Evolutionary conservation across 2,888 invertebrate genomes (phyloP).

Genomic region (Heliconius cydno): DNA sequence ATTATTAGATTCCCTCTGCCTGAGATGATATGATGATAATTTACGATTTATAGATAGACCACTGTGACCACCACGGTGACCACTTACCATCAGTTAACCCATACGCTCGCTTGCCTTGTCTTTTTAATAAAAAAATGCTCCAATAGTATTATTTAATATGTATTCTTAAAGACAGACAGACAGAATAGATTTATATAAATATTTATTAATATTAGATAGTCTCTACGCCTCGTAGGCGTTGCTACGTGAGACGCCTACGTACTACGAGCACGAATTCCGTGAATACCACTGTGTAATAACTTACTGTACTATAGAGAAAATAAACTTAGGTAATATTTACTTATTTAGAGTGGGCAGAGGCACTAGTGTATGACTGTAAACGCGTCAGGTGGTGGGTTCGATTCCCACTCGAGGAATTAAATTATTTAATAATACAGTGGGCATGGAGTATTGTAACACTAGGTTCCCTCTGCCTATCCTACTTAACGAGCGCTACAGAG

Average conservation of each 20-base stretch:
- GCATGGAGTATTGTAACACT: too few species aligned
- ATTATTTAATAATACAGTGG: neutral
- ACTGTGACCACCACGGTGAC: too few species aligned
- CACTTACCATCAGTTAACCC: too few species aligned
- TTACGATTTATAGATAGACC: too few species aligned
- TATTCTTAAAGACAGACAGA: neutral
- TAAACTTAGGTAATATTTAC: neutral
- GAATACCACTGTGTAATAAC: constrained; percentile 31
- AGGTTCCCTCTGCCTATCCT: too few species aligned
- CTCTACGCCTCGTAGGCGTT: constrained; percentile 40
- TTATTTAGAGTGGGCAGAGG: neutral
- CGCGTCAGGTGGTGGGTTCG: neutral
- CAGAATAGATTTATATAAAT: neutral
- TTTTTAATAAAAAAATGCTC: too few species aligned
- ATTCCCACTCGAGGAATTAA: neutral
- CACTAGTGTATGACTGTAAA: neutral
- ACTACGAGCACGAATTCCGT: constrained; percentile 31
- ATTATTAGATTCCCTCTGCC: too few species aligned
- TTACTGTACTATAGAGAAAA: constrained; percentile 13
- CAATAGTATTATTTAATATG: neutral
- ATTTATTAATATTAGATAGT: constrained; percentile 26
- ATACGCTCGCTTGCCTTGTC: too few species aligned
- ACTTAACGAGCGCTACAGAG: too few species aligned
- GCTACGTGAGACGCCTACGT: constrained; percentile 44
- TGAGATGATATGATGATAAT: too few species aligned